phyloP scores from a whole-genome alignment of 2,113 vertebrate genomes.

The Clarias magur region DNA sequence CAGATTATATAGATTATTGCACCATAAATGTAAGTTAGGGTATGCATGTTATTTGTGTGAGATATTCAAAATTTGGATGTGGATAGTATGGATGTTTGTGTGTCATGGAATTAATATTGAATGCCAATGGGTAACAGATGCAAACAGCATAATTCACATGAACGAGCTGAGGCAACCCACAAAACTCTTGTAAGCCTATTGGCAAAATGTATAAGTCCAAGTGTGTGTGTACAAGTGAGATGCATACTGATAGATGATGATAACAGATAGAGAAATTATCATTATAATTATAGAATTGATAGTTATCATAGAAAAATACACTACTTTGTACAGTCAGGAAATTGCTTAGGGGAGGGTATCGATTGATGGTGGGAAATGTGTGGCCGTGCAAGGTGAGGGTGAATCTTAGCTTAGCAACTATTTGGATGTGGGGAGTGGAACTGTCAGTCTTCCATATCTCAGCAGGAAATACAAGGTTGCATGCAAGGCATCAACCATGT shows the following conservation, averaged over 20 bases:
- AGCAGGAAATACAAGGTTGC: slow-evolving; percentile 67
- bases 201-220: not conserved
- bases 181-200: not conserved
- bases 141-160: not conserved
- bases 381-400: slow-evolving; percentile 26
- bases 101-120: not conserved
- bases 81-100: not conserved
- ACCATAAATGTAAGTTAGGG: not conserved
- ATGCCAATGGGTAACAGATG: not conserved
- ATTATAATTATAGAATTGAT: slow-evolving; percentile 11
- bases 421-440: slow-evolving; percentile 67
- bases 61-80: not conserved
- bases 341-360: slow-evolving; percentile 16
- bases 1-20: not conserved
- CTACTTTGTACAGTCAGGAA: slow-evolving; percentile 38
- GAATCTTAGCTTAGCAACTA: slow-evolving; percentile 60
- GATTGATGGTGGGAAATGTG: slow-evolving; percentile 8
- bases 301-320: slow-evolving; percentile 38
- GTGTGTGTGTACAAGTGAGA: not conserved
- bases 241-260: slow-evolving; percentile 1
- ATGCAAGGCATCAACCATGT: not conserved
- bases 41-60: not conserved
- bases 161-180: not conserved
- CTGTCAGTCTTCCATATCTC: slow-evolving; percentile 78
- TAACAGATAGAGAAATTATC: slow-evolving; percentile 20